A percentile compares a stretch with the other conserved stretches of the same genome.
Evolutionary conservation across 2,113 vertebrate genomes (phyloP).

Genomic region (Pygoscelis antarcticus): DNA sequence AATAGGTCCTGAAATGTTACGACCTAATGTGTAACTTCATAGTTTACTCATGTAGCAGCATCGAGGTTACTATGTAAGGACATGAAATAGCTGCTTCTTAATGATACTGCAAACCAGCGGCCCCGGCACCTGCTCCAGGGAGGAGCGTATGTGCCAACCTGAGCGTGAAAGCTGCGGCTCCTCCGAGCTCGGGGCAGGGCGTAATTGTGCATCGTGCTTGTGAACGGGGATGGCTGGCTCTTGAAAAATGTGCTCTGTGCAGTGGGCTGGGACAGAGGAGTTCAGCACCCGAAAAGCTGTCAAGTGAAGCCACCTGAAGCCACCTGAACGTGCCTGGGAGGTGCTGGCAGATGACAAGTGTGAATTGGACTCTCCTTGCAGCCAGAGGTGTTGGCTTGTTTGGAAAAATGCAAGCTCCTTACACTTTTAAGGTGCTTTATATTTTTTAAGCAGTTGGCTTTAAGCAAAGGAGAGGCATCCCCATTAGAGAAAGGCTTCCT

Average conservation of each 20-base stretch:
- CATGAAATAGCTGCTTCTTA: constrained; percentile 27
- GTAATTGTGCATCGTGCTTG: background rate
- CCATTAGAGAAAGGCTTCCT: background rate
- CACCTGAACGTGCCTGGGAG: background rate
- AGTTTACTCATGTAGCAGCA: constrained; percentile 53
- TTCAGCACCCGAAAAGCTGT: background rate
- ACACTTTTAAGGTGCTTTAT: background rate
- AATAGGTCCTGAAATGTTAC: constrained; percentile 64
- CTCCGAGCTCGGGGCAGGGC: background rate
- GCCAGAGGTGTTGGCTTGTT: background rate
- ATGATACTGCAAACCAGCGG: background rate
- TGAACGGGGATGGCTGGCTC: fast-evolving
- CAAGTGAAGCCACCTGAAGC: background rate
- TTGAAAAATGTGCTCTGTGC: background rate
- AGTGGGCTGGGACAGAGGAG: background rate
- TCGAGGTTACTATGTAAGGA: constrained; percentile 35
- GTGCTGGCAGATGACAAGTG: fast-evolving
- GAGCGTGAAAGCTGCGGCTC: background rate
- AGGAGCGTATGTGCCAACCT: background rate
- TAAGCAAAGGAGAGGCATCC: background rate
- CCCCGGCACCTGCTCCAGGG: background rate
- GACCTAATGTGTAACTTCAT: constrained; percentile 74
- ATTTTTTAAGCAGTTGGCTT: background rate
- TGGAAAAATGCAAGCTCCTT: background rate
- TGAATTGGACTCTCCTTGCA: background rate